Evolutionary conservation across 2,797 vertebrate species (phyloP), one percentile per base, ranked within the genome.

Genomic region (Pogonophryne albipinna): DNA sequence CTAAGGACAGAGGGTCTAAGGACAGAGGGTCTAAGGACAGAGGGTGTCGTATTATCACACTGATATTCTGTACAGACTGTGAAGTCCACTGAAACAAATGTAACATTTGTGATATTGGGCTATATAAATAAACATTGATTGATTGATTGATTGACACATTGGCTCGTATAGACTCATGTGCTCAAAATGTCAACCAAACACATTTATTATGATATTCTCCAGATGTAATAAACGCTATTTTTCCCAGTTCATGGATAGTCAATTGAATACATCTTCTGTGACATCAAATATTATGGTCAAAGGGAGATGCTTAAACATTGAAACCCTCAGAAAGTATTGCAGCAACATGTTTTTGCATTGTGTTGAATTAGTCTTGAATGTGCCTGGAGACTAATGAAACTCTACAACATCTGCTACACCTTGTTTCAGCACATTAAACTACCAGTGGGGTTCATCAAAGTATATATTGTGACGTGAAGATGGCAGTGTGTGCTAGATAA

Each of bases 331-430:
- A 55, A 19, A 34, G 38, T 9, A 16, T 51, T 8, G 13, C 52
- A 10, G 4, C 13, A 13, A 15, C 7, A 55, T 6, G 17, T 16
- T 16, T 60, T n/a, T 62, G 62, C 4, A 2, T 14, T 15, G 10
- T 17, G 23, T 14, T 63, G 7, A 52, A 49, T 51, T 42, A 53
- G 9, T n/a, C 17, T 65, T 66, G 38, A 46, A 70, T 45, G 10
- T 51, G 19, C 3, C 27, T 5, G 51, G 20, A 77, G 27, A 60
- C 44, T 10, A 51, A 71, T 64, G 27, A 56, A 69, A 72, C 9
- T 58, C 44, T 52, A 3, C 59, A 61, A 74, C 74, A 74, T 85
- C 71, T 57, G 73, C 52, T 65, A 0, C 66, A 19, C 45, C 31
- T 41, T 14, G 15, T 17, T 52, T 4, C 57, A 42, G 13, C 27